Base-by-base conservation (phyloP, 2,888 invertebrate species). In the Ametastegia equiseti region DNA sequence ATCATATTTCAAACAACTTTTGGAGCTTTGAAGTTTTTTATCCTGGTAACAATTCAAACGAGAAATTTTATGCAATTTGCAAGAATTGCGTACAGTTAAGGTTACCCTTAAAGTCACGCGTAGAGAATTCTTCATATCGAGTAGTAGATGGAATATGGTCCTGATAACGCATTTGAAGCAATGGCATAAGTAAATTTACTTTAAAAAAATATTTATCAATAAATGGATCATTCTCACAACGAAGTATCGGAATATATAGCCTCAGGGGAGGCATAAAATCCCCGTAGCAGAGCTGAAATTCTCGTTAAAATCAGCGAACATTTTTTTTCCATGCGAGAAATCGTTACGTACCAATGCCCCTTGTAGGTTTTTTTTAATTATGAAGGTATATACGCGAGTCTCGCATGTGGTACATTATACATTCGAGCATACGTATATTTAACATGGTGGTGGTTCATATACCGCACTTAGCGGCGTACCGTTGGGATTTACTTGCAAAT, bases 231-330 rank as follows among this genome's bases (percentile, higher is more conserved):
- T 27, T 60, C 1, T 60, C 15, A 30, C 30, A 36, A 39, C 39
- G 15, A 67, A 39, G 36, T 39, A 39, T 54, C 23, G 2, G 9
- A 36, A 7, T n/a, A n/a, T n/a, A n/a, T n/a, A 36, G 36, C 7
- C 65, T n/a, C 15, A n/a, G n/a, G 65, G n/a, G 9, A 36, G 65
- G 33, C 36, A n/a, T n/a, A 39, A 67, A 67, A 67, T 67, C n/a
- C 39, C 19, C 19, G 36, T 39, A n/a, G 65, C 36, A 36, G 65
- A n/a, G 65, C 36, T 39, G 36, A 19, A 67, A 67, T 39, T 39
- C 65, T 23, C 39, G 65, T 67, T 67, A 39, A 39, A 67, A 39
- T 67, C 65, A 23, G n/a, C n/a, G 7, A 67, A 65, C 19, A 1
- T 39, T 39, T 65, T 33, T 33, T 65, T 33, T 5, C 11, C 65